Conservation (phyloP, 2,888 invertebrate genomes). For the Cantharis flavilabris region DNA sequence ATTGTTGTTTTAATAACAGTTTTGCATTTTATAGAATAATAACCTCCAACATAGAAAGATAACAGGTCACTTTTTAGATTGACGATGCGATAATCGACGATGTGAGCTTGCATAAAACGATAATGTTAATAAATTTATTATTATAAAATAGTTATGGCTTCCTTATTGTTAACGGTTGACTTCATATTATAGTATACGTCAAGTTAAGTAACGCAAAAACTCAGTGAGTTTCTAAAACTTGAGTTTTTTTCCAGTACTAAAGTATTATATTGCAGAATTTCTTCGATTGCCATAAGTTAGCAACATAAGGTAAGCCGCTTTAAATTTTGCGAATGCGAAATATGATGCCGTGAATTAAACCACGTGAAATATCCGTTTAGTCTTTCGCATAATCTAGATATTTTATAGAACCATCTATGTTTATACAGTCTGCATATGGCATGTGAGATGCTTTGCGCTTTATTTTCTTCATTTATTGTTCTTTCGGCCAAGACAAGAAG, state of each 20-base stretch:
- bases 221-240: not conserved
- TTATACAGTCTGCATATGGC: not conserved
- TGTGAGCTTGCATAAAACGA: not conserved
- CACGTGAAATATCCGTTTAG: conserved; percentile 9
- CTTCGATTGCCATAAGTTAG: conserved; percentile 19
- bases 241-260: not conserved
- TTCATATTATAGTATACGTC: not conserved
- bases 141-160: not conserved
- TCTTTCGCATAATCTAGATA: not conserved
- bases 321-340: conserved; percentile 10
- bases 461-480: not conserved
- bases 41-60: not conserved
- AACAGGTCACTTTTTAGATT: not conserved
- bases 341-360: conserved; percentile 14
- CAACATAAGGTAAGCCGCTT: conserved; percentile 17
- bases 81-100: not conserved
- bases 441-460: not conserved
- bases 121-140: not conserved
- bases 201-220: not conserved
- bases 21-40: not conserved
- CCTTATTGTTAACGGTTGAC: not conserved
- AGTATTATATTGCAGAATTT: conserved; percentile 16
- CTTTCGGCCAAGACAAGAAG: not conserved
- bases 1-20: not conserved
- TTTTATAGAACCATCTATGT: not conserved